These are phyloP conservation scores for Brachyalestes nurse DNA, from an alignment of 2,797 vertebrate genomes.

Conservation along the genomic window DNA sequence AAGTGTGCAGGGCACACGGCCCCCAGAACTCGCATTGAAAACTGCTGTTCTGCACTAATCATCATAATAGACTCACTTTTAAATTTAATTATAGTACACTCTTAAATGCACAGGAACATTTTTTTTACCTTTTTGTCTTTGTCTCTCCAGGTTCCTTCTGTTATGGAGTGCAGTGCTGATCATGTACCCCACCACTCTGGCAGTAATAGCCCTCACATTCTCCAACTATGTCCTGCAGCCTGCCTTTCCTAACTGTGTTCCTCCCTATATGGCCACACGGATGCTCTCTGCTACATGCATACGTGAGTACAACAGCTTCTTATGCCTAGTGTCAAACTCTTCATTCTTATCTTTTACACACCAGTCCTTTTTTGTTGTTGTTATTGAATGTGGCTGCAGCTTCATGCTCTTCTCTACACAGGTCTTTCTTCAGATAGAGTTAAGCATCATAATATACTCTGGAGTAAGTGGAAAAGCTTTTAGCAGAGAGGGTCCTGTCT, in stretches of 20 bases:
- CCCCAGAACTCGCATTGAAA: too few relatives aligned
- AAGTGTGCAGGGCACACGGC: too few relatives aligned
- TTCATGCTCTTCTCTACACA: not conserved
- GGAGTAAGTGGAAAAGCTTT: not conserved
- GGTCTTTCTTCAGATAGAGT: not conserved
- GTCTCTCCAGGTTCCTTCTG: slow-evolving; percentile 84
- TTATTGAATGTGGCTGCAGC: not conserved
- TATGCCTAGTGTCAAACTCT: not conserved
- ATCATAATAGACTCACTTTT: not conserved
- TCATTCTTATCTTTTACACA: not conserved
- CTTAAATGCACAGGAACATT: not conserved
- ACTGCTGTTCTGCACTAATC: too few relatives aligned
- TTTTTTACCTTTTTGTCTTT: not conserved
- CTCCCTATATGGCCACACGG: slow-evolving; percentile 89
- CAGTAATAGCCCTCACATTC: slow-evolving; percentile 95
- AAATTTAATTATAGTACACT: not conserved
- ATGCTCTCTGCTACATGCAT: slow-evolving; percentile 89
- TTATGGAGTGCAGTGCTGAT: slow-evolving; percentile 96
- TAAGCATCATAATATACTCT: not conserved
- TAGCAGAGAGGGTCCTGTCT: not conserved
- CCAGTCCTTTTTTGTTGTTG: not conserved
- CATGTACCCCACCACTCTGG: slow-evolving; percentile 97
- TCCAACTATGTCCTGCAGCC: slow-evolving; percentile 97
- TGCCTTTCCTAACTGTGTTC: slow-evolving; percentile 89
- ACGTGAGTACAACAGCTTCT: slow-evolving; percentile 74